These are phyloP conservation scores for Autographa pulchrina DNA, from an alignment of 2,888 invertebrate genomes.

Conservation along the genomic window DNA sequence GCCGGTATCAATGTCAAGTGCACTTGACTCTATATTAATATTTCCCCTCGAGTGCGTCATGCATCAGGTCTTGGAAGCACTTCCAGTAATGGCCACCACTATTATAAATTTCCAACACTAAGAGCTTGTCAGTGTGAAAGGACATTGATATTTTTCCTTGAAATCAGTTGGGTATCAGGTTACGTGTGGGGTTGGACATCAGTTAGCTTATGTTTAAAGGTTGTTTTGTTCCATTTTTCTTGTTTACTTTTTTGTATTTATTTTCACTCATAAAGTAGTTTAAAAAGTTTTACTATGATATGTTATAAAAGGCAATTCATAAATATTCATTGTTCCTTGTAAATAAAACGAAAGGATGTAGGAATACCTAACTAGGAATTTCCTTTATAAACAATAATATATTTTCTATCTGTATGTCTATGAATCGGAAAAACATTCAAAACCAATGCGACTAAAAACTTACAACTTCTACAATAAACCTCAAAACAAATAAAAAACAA, in stretches of 20 bases:
- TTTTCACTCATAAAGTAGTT: too few relatives aligned
- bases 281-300: too few relatives aligned
- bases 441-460: too few relatives aligned
- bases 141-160: constrained; percentile 79
- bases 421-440: too few relatives aligned
- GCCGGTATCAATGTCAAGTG: constrained; percentile 28
- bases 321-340: too few relatives aligned
- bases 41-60: constrained; percentile 77
- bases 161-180: constrained; percentile 41
- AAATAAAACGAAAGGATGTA: too few relatives aligned
- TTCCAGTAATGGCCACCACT: constrained; percentile 83
- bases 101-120: constrained; percentile 85
- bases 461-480: not conserved
- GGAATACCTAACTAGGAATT: too few relatives aligned
- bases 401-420: too few relatives aligned
- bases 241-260: not conserved
- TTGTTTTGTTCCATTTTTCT: not conserved
- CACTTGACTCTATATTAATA: constrained; percentile 65
- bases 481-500: not conserved
- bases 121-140: constrained; percentile 77
- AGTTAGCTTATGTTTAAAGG: constrained; percentile 5
- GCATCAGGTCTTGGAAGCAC: constrained; percentile 76
- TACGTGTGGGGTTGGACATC: constrained; percentile 8
- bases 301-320: too few relatives aligned
- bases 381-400: too few relatives aligned